A percentile compares a stretch with the other conserved stretches of the same genome.
Conservation (phyloP, 2,888 invertebrate species). For the Dryobotodes eremita region DNA sequence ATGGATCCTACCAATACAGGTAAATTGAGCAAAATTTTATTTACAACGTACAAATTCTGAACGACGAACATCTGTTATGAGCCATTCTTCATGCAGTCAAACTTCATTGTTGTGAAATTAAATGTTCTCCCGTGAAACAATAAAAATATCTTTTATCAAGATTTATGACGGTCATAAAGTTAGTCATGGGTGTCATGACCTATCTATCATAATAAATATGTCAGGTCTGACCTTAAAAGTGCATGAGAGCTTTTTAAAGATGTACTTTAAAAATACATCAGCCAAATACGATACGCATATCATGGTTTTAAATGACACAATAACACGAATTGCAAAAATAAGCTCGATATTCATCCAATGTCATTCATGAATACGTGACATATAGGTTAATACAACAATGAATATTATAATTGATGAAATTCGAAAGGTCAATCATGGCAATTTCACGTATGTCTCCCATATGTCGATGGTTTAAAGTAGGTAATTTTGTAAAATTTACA, state of each 20-base stretch:
- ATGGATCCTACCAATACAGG: constrained; percentile 92
- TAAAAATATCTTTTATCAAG: constrained; percentile 44
- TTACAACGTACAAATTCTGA: constrained; percentile 10
- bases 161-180: constrained; percentile 42
- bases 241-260: constrained; percentile 22
- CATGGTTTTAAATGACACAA: constrained; percentile 7
- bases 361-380: neutral
- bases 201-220: constrained; percentile 45
- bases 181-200: constrained; percentile 20
- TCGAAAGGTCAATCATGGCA: constrained; percentile 32
- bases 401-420: constrained; percentile 30
- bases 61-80: constrained; percentile 14
- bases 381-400: constrained; percentile 19
- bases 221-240: constrained; percentile 28
- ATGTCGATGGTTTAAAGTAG: constrained; percentile 11
- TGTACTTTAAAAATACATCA: constrained; percentile 21
- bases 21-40: constrained; percentile 68
- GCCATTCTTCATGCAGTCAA: constrained; percentile 31
- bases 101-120: constrained; percentile 44
- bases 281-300: neutral
- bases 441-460: constrained; percentile 22
- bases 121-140: constrained; percentile 30
- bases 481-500: constrained; percentile 22
- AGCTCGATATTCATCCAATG: neutral
- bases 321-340: neutral